phyloP scores from a whole-genome alignment of 2,113 vertebrate species.

The Axis porcinus region DNA sequence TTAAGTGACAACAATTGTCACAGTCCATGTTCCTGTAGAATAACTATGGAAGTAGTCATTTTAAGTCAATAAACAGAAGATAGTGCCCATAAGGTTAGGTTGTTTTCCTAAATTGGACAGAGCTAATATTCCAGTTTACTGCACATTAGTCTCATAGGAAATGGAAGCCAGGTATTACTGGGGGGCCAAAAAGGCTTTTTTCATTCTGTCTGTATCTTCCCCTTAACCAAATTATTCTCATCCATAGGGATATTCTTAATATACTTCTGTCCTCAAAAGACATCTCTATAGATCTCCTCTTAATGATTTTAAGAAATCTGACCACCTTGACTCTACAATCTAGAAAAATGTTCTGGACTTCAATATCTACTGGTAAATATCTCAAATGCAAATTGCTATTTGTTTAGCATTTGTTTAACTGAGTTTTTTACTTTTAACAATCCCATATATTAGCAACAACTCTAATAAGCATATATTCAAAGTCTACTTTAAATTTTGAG shows the following conservation, averaged over 20 bases:
- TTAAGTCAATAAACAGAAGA: not conserved
- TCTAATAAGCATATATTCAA: not conserved
- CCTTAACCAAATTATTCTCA: not conserved
- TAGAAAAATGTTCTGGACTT: not conserved
- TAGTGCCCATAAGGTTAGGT: not conserved
- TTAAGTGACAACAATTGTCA: not conserved
- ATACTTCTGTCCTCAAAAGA: not conserved
- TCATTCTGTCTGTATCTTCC: not conserved
- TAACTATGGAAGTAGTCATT: not conserved
- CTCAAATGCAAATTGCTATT: constrained; percentile 10
- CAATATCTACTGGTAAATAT: not conserved
- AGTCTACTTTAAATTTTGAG: not conserved
- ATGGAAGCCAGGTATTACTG: not conserved
- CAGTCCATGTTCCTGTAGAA: not conserved
- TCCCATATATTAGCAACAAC: not conserved
- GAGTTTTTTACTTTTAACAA: not conserved
- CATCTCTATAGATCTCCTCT: not conserved
- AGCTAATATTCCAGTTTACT: not conserved
- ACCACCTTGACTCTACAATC: not conserved
- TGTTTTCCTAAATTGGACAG: not conserved
- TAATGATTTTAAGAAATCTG: not conserved
- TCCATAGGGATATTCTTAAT: not conserved
- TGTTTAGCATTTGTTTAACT: not conserved
- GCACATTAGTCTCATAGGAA: not conserved
- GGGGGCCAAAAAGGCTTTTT: not conserved